Evolutionary conservation across 2,888 invertebrate genomes (phyloP).

Genomic region (Tetheella fluctuosa): DNA sequence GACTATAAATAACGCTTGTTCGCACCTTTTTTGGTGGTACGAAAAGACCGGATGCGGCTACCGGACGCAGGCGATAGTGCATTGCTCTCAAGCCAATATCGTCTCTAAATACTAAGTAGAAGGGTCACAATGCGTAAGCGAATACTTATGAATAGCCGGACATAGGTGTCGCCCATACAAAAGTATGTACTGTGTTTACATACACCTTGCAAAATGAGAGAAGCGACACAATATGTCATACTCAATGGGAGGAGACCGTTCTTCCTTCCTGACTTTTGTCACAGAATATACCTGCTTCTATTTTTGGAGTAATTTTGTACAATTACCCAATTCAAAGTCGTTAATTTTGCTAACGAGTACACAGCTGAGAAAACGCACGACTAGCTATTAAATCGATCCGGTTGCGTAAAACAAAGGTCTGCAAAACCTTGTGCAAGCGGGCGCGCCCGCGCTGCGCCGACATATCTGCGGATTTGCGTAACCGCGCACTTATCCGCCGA

Average conservation of each 20-base stretch:
- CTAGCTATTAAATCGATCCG: slow-evolving; percentile 81
- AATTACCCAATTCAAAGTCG: slow-evolving; percentile 50
- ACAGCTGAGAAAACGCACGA: slow-evolving; percentile 80
- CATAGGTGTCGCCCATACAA: slow-evolving; percentile 68
- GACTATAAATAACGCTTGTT: slow-evolving; percentile 77
- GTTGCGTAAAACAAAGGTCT: slow-evolving; percentile 85
- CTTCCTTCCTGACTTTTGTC: slow-evolving; percentile 51
- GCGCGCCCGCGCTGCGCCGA: slow-evolving; percentile 77
- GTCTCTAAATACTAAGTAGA: slow-evolving; percentile 47
- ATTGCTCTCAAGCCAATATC: slow-evolving; percentile 69
- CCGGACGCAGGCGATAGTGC: slow-evolving; percentile 75
- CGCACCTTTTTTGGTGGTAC: slow-evolving; percentile 82
- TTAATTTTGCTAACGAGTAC: slow-evolving; percentile 62
- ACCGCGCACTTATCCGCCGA: slow-evolving; percentile 82
- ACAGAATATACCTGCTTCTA: slow-evolving; percentile 27
- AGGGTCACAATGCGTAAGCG: slow-evolving; percentile 42
- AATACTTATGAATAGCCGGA: slow-evolving; percentile 67
- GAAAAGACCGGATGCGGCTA: slow-evolving; percentile 80
- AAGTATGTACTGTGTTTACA: slow-evolving; percentile 55
- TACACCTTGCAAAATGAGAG: slow-evolving; percentile 43
- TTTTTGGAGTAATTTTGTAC: slow-evolving; percentile 27
- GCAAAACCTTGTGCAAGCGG: slow-evolving; percentile 83
- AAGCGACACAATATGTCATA: slow-evolving; percentile 37
- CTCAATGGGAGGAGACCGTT: slow-evolving; percentile 44
- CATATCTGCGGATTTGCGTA: slow-evolving; percentile 84